phyloP scores from a whole-genome alignment of 2,888 invertebrate species.

The Agrilus cyanescens region DNA sequence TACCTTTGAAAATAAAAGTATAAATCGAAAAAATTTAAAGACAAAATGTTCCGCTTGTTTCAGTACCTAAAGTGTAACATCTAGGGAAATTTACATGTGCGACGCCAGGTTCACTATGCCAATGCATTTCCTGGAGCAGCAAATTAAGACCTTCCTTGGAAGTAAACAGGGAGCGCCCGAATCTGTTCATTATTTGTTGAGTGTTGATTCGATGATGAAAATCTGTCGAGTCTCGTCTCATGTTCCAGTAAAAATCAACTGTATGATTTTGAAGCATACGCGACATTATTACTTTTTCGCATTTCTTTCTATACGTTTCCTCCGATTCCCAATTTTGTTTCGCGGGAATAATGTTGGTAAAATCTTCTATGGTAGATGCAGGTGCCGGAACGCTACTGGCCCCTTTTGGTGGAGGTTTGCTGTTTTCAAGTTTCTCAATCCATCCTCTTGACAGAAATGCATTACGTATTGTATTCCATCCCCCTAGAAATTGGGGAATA shows the following conservation, averaged over 20 bases:
- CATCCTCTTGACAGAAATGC: conserved; percentile 61
- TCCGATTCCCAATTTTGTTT: conserved; percentile 33
- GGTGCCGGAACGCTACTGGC: background rate
- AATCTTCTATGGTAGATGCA: conserved; percentile 23
- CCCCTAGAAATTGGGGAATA: conserved; percentile 38
- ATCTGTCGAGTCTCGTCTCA: conserved; percentile 70
- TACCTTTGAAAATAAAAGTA: too few relatives aligned
- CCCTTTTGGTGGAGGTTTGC: conserved; percentile 6
- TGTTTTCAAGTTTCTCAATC: conserved; percentile 51
- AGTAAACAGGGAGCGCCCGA: conserved; percentile 77
- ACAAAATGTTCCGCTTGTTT: background rate
- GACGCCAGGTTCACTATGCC: conserved; percentile 73
- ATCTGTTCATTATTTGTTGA: conserved; percentile 66
- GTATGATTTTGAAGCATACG: conserved; percentile 67
- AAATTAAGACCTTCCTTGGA: conserved; percentile 82
- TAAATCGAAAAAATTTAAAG: too few relatives aligned
- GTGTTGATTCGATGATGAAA: conserved; percentile 50
- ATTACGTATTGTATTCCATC: conserved; percentile 57
- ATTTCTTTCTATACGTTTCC: conserved; percentile 44
- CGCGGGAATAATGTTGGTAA: conserved; percentile 30
- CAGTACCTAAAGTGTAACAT: conserved; percentile 63
- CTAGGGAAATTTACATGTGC: conserved; percentile 75
- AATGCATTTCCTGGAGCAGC: conserved; percentile 70
- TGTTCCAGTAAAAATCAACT: conserved; percentile 84
- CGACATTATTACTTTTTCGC: conserved; percentile 51